Evolutionary conservation across 1,140 invertebrate genomes (phyloP).

Genomic region (Nasonia vitripennis): DNA sequence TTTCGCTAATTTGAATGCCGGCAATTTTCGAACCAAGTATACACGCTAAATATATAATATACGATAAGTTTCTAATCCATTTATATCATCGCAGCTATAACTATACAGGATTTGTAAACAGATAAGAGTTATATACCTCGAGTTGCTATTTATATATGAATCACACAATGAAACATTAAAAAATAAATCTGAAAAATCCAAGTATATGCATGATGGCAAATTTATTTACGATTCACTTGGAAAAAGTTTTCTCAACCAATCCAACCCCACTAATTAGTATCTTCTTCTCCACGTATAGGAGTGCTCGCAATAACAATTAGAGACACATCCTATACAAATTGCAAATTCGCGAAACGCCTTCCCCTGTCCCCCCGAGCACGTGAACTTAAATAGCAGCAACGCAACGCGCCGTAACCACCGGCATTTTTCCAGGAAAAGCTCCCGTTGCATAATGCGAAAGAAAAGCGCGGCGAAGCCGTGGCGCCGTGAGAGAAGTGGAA

Average conservation of each 20-base stretch:
- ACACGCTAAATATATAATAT: no score
- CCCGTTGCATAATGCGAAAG: conserved; percentile 43
- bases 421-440: conserved; percentile 43
- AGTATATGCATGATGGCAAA: no score
- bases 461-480: background rate
- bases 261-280: conserved; percentile 18
- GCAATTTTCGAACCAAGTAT: no score
- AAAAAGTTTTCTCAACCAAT: no score
- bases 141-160: no score
- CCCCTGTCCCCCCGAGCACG: background rate
- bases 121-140: no score
- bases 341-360: background rate
- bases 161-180: no score
- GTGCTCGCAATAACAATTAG: background rate
- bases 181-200: no score
- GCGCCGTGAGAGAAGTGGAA: conserved; percentile 20
- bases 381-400: conserved; percentile 1
- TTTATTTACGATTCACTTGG: no score
- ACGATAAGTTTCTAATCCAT: no score
- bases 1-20: background rate
- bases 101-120: no score
- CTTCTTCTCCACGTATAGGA: background rate
- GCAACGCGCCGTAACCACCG: background rate
- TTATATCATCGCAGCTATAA: no score
- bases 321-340: conserved; percentile 4